Percentiles rank a stretch among this genome's conserved stretches.
Conservation (phyloP, 2,797 vertebrate genomes). For the Hafferia zeledoni region DNA sequence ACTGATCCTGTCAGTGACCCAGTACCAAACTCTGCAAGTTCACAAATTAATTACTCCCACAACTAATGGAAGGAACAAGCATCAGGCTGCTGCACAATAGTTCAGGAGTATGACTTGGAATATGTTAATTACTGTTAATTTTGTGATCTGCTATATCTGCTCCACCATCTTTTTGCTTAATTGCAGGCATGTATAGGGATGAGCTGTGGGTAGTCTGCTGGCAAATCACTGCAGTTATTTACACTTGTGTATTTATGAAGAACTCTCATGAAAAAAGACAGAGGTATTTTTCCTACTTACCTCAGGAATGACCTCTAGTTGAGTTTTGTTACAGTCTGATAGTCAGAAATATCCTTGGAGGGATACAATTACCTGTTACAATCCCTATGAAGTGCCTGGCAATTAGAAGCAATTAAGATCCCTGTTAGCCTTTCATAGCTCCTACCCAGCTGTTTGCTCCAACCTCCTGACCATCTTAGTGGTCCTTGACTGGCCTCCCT, state of each 20-base stretch:
- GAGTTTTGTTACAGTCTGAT: neutral
- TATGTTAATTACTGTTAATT: neutral
- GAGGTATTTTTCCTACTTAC: neutral
- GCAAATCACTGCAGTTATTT: neutral
- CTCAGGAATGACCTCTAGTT: neutral
- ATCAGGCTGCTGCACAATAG: neutral
- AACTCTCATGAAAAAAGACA: neutral
- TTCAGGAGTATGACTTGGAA: rapidly evolving
- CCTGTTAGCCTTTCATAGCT: rapidly evolving
- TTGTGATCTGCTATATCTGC: neutral
- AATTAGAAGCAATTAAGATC: slow-evolving; percentile 11
- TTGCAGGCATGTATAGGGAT: neutral
- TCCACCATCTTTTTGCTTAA: neutral
- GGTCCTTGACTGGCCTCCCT: neutral
- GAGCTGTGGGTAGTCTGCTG: neutral
- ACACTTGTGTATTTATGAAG: neutral
- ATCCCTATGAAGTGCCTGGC: neutral
- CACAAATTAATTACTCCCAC: neutral
- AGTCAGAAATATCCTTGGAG: neutral
- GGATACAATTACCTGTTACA: neutral
- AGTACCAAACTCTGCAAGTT: neutral
- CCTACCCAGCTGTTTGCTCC: neutral
- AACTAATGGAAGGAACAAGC: rapidly evolving
- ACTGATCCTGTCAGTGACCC: neutral
- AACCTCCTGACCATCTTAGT: neutral